phyloP scores from a whole-genome alignment of 2,888 invertebrate species.

The Synanthedon formicaeformis region DNA sequence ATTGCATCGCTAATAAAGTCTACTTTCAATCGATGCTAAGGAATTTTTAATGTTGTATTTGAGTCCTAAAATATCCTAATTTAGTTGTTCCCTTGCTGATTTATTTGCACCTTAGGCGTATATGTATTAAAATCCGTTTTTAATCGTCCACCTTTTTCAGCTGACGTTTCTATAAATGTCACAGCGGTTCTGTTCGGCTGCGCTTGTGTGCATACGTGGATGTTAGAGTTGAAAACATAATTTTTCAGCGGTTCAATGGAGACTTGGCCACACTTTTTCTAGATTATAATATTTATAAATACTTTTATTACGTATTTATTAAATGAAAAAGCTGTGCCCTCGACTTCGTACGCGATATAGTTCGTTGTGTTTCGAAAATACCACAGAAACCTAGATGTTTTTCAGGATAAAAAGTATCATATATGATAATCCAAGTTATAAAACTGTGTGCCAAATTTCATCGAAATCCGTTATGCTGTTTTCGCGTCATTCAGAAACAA shows the following conservation, averaged over 20 bases:
- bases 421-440: too few relatives aligned
- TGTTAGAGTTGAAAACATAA: constrained; percentile 40
- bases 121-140: constrained; percentile 21
- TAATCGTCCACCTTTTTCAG: constrained; percentile 36
- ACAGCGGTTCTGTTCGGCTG: constrained; percentile 18
- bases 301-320: neutral
- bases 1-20: neutral
- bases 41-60: constrained; percentile 47
- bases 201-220: constrained; percentile 23
- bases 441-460: too few relatives aligned
- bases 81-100: constrained; percentile 7
- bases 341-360: too few relatives aligned
- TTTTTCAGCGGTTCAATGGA: constrained; percentile 40
- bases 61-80: constrained; percentile 65
- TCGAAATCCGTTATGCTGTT: too few relatives aligned
- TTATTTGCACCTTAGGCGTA: constrained; percentile 14
- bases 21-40: constrained; percentile 4
- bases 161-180: constrained; percentile 63
- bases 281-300: neutral
- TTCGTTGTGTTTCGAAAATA: too few relatives aligned
- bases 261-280: constrained; percentile 42
- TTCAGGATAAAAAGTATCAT: too few relatives aligned
- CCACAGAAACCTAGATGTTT: too few relatives aligned
- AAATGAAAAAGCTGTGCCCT: neutral
- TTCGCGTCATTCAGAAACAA: too few relatives aligned